A percentile compares a stretch with the other conserved stretches of the same genome.
Evolutionary conservation across 2,888 invertebrate genomes (phyloP).

Genomic region (Apantesis nais): DNA sequence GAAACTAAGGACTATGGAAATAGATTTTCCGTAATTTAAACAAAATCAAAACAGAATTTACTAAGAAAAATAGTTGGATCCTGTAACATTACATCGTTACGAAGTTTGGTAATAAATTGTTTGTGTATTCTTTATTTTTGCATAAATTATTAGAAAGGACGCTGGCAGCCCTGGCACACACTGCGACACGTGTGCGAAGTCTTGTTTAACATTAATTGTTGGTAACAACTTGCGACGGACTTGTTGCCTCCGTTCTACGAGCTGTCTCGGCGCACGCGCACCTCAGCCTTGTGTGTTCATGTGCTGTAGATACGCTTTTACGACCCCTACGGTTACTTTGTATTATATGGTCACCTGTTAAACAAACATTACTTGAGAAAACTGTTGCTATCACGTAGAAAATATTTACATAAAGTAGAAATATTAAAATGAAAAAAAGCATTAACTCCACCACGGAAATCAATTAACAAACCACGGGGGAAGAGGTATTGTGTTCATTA

Average conservation of each 20-base stretch:
- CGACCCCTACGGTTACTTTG: not conserved
- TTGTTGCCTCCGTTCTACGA: too few relatives aligned
- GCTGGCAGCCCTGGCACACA: not conserved
- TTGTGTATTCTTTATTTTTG: too few relatives aligned
- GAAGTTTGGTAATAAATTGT: too few relatives aligned
- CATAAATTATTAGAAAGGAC: not conserved
- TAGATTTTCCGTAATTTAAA: not conserved
- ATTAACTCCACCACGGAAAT: not conserved
- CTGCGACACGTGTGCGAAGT: not conserved
- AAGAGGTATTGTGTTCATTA: too few relatives aligned
- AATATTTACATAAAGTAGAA: too few relatives aligned
- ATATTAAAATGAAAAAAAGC: not conserved
- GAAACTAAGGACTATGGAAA: not conserved
- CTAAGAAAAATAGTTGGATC: not conserved
- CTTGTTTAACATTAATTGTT: not conserved
- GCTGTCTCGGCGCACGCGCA: not conserved
- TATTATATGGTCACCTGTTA: too few relatives aligned
- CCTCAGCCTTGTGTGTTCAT: not conserved
- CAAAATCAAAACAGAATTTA: not conserved
- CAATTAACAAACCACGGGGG: not conserved
- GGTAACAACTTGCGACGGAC: not conserved
- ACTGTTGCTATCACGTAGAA: not conserved
- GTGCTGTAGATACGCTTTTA: not conserved
- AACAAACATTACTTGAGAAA: too few relatives aligned
- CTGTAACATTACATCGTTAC: not conserved